A percentile compares a stretch with the other conserved stretches of the same genome.
Conservation (phyloP, 2,888 invertebrate species). For the Andrena minutula region DNA sequence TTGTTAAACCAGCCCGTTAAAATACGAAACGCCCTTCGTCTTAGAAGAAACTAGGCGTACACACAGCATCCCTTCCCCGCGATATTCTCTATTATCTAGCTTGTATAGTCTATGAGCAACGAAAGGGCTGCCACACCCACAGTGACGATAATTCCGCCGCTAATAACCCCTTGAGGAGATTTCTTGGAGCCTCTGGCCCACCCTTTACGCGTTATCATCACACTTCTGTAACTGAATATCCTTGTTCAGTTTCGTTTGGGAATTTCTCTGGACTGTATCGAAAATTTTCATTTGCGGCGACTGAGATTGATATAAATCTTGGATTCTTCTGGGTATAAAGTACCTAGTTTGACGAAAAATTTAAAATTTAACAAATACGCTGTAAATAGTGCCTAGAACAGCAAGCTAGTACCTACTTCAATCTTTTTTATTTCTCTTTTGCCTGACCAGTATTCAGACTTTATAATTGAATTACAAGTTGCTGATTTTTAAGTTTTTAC, state of each 20-base stretch:
- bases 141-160: constrained; percentile 78
- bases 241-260: not conserved
- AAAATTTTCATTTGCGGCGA: not conserved
- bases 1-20: constrained; percentile 82
- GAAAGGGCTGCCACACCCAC: constrained; percentile 71
- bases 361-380: too few species aligned
- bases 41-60: constrained; percentile 62
- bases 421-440: too few species aligned
- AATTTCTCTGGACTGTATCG: not conserved
- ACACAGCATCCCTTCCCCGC: constrained; percentile 48
- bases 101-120: constrained; percentile 75
- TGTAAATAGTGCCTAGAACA: too few species aligned
- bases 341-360: too few species aligned
- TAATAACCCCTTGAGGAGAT: constrained; percentile 74
- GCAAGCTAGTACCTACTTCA: too few species aligned
- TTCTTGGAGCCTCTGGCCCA: constrained; percentile 37
- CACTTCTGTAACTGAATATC: constrained; percentile 14
- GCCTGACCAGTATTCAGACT: too few species aligned
- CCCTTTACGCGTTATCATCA: constrained; percentile 39
- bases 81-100: constrained; percentile 71
- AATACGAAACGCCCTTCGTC: constrained; percentile 79
- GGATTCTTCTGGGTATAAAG: too few species aligned
- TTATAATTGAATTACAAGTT: too few species aligned
- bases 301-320: too few species aligned
- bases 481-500: too few species aligned